Base-by-base conservation (phyloP, 1,140 invertebrate species). In the Trichonephila clavata region DNA sequence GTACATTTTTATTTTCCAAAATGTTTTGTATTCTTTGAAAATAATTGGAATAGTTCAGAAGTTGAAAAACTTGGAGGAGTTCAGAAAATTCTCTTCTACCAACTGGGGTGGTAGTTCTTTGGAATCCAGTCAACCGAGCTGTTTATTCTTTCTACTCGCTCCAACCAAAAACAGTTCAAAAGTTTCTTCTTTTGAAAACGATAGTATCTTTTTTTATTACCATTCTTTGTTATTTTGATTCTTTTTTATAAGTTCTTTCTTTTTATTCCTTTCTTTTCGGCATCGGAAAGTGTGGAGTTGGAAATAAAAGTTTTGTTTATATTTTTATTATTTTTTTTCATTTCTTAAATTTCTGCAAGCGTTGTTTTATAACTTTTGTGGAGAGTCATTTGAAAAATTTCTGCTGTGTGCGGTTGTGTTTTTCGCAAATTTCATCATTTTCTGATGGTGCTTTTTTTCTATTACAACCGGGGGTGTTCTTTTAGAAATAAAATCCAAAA, bases 151-250 rank as follows among this genome's bases (percentile, higher is more conserved):
- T 83, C 81, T 57, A 8, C 21, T 50, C 6, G 81, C 7, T 57
- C 2, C 27, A 50, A 57, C 50, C 16, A 83, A 65, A 57, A 83
- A 83, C 14, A 57, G 81, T 83, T 83, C 39, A n/a, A 24, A 83
- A 83, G 43, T 83, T 83, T 83, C 81, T 83, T 83, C 43, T 83
- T 83, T 83, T 59, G 81, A 83, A 83, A 83, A 59, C 81, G 50
- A 59, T 83, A 59, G 81, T 57, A 50, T 83, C 50, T 83, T 59
- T 59, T n/a, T 83, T 83, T 83, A 83, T 83, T 83, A 83, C 43
- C 39, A 50, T 10, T 20, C 8, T 83, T 21, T 83, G 43, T 2
- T 83, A 1, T 83, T n/a, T 59, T 57, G 39, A 7, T 83, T n/a
- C 7, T 7, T 50, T 81, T 81, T 81, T 81, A 39, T 80, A 18